Evolutionary conservation across 2,113 vertebrate genomes (phyloP), one percentile per base, ranked within the genome.

Genomic region (Halcyon senegalensis): DNA sequence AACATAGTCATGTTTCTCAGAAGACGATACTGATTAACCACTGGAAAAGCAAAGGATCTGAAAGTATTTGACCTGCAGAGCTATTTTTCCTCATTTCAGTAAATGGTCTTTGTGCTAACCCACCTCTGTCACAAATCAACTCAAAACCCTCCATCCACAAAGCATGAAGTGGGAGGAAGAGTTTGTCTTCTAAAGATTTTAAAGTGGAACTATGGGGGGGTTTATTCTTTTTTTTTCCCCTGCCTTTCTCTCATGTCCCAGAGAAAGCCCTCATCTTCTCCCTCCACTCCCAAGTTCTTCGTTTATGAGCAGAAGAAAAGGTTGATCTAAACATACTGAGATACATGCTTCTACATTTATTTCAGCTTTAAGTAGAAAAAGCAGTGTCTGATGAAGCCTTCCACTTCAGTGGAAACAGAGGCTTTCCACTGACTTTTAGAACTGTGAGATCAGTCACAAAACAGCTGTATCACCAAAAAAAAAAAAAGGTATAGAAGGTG

Each of bases 361-460:
- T 88, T 90, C 25, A 60, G 19, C 24, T 83, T 88, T 85, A 74
- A 69, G 50, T 89, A 93, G 27, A 68, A 82, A 88, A 72, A 85
- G 5, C 41, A 87, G 25, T 77, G 27, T 17, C 39, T 67, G 56
- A 84, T 82, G 31, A 75, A 37, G 74, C 21, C 14, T 85, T 56
- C 23, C 37, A 78, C 53, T 90, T 92, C 58, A 86, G 58, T 59
- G 30, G 67, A 94, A 95, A 76, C 13, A 67, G 43, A 67, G 14
- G 31, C 43, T 90, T 91, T 72, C 84, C 56, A 84, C 19, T 82
- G 19, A 75, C 60, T 94, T 93, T 69, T 87, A 44, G 81, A 93
- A 62, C 35, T 43, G 24, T 63, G 31, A n/a, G 46, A 94, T 85
- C 62, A 90, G 53, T 72, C 70, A 82, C 70, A 82, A 94, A 96